Percentiles rank a stretch among this genome's conserved stretches.
Evolutionary conservation across 2,888 invertebrate genomes (phyloP).

Genomic region (Blastobasis lacticolella): DNA sequence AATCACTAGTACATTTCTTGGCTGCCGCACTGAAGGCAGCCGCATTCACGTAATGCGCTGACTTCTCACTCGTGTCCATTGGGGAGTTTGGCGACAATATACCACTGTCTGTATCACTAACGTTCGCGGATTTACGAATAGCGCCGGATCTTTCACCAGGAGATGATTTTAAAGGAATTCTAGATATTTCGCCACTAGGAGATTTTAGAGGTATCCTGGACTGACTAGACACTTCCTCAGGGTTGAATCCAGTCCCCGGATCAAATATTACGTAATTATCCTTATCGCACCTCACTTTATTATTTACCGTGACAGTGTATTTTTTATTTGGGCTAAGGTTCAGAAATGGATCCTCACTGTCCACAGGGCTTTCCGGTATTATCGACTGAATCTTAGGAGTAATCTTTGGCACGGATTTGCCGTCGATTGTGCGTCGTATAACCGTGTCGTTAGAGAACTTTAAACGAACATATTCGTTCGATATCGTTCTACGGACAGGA

Average conservation of each 20-base stretch:
- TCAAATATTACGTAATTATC: slow-evolving; percentile 71
- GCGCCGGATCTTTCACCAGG: slow-evolving; percentile 41
- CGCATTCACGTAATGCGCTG: slow-evolving; percentile 56
- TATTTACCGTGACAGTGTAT: slow-evolving; percentile 67
- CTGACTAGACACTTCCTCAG: slow-evolving; percentile 33
- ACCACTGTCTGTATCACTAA: slow-evolving; percentile 78
- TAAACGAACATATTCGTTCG: slow-evolving; percentile 65
- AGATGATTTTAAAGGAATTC: slow-evolving; percentile 50
- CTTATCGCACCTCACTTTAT: slow-evolving; percentile 68
- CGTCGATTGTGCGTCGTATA: slow-evolving; percentile 56
- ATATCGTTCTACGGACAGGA: slow-evolving; percentile 63
- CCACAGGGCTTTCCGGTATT: slow-evolving; percentile 67
- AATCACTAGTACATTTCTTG: slow-evolving; percentile 42
- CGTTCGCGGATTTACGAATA: slow-evolving; percentile 51
- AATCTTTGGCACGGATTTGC: slow-evolving; percentile 62
- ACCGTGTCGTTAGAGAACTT: slow-evolving; percentile 64
- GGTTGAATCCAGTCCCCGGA: slow-evolving; percentile 61
- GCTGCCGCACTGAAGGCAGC: slow-evolving; percentile 52
- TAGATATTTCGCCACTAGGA: slow-evolving; percentile 44
- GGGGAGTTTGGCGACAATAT: slow-evolving; percentile 78
- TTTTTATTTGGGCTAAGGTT: slow-evolving; percentile 70
- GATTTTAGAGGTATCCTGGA: slow-evolving; percentile 46
- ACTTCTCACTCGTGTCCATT: slow-evolving; percentile 61
- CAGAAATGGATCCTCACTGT: slow-evolving; percentile 62
- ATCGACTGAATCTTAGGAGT: slow-evolving; percentile 68